Evolutionary conservation across 2,113 vertebrate species (phyloP), one percentile per base, ranked within the genome.

Genomic region (Aegithalos caudatus): DNA sequence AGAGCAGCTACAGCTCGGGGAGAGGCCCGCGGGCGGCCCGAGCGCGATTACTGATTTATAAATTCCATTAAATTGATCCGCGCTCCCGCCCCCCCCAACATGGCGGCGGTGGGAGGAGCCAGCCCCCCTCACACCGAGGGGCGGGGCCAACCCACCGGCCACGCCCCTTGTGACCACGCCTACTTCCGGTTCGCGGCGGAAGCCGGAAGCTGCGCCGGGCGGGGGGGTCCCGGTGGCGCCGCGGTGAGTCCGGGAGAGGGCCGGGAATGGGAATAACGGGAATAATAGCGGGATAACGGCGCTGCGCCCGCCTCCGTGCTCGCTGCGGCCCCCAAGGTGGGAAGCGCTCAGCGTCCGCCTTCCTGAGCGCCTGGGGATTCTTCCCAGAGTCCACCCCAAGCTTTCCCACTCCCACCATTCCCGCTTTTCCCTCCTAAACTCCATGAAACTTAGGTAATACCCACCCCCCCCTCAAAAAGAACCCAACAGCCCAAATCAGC

Each of bases 81-180:
- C 0, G 33, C 33, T 33, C 27, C 60, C 8, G 51, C 53, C 28
- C 78, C 77, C 53, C 69, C 21, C 69, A 89, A 89, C 69, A 81
- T 89, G 86, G 86, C 78, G 86, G 53, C 61, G 5, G 22, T 3
- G 69, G 51, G 28, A 1, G 22, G 37, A 73, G 51, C 77, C 86
- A 11, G n/a, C n/a, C 10, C 42, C 37, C 60, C 62, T 51, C 62
- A 51, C 45, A 45, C 3, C 5, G 6, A 42, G 81, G 44, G 21
- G 11, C 24, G 7, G 3, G 0, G 17, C 28, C 7, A 5, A 10
- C 0, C 31, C 57, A 14, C 38, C 44, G 37, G 9, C 44, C 4
- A 6, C 23, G 1, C 12, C 14, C 1, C 10, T 1, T 0, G 0
- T 73, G 37, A 33, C 1, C 4, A 1, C 19, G 38, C n/a, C n/a